phyloP scores from a whole-genome alignment of 2,113 vertebrate genomes.

The Balaeniceps rex region DNA sequence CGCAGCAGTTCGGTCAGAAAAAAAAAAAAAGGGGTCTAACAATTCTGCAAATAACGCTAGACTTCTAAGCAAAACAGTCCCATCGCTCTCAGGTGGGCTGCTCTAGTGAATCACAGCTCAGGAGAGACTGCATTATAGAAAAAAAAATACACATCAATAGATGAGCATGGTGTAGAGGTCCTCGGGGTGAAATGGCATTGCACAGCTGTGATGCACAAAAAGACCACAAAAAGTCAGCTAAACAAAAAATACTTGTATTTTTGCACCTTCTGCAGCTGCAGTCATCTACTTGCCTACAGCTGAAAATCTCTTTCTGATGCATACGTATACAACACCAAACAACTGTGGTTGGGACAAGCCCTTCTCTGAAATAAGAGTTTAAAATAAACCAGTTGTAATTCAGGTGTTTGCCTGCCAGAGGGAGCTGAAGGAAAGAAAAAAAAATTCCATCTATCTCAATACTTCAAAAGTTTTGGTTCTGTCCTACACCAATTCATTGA shows the following conservation, averaged over 20 bases:
- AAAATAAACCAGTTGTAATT: neutral
- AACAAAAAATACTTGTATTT: neutral
- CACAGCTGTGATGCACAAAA: neutral
- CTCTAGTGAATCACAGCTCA: neutral
- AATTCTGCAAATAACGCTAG: neutral
- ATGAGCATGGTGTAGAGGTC: neutral
- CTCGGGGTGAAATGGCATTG: neutral
- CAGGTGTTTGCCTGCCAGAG: neutral
- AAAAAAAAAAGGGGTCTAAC: neutral
- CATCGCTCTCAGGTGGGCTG: neutral
- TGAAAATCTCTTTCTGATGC: neutral
- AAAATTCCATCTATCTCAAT: neutral
- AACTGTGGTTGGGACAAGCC: neutral
- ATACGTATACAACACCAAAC: neutral
- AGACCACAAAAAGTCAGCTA: neutral
- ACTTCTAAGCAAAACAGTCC: neutral
- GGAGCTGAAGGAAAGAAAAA: slow-evolving; percentile 31
- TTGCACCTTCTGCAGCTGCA: neutral
- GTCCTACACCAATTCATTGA: neutral
- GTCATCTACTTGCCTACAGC: neutral
- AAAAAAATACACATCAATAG: neutral
- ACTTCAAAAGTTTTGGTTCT: neutral
- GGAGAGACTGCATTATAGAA: neutral
- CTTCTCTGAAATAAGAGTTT: fast-evolving
- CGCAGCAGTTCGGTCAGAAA: fast-evolving